Evolutionary conservation across 2,888 invertebrate genomes (phyloP).

Genomic region (Tipula helvola): DNA sequence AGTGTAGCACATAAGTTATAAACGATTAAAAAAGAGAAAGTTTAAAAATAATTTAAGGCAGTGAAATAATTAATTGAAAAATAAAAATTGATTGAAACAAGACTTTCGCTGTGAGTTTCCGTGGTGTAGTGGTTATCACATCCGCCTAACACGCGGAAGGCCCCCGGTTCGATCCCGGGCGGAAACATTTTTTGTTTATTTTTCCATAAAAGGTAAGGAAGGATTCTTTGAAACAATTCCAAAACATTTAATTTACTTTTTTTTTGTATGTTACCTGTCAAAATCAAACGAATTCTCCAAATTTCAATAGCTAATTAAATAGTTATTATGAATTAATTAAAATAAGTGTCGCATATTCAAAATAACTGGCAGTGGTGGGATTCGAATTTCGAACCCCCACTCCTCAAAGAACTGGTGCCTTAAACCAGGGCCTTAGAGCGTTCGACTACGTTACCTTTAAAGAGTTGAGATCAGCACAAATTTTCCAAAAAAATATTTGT

Average conservation of each 20-base stretch:
- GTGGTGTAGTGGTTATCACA: conserved; percentile 34
- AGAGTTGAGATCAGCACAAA: neutral
- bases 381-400: conserved; percentile 13
- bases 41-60: neutral
- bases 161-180: conserved; percentile 34
- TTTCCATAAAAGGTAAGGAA: neutral
- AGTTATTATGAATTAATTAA: no score
- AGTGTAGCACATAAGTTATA: neutral
- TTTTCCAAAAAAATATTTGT: no score
- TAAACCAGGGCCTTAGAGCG: conserved; percentile 40
- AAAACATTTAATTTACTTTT: no score
- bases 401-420: conserved; percentile 38
- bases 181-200: conserved; percentile 22
- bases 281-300: no score
- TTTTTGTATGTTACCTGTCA: no score
- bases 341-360: no score
- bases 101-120: conserved; percentile 22
- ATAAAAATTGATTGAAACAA: neutral
- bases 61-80: neutral
- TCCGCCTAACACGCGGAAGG: conserved; percentile 33
- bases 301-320: no score
- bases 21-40: neutral
- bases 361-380: no score
- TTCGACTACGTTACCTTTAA: conserved; percentile 34
- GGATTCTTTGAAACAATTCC: no score